These are phyloP conservation scores for Cygnus atratus DNA, from an alignment of 2,113 vertebrate genomes.

Conservation along the genomic window DNA sequence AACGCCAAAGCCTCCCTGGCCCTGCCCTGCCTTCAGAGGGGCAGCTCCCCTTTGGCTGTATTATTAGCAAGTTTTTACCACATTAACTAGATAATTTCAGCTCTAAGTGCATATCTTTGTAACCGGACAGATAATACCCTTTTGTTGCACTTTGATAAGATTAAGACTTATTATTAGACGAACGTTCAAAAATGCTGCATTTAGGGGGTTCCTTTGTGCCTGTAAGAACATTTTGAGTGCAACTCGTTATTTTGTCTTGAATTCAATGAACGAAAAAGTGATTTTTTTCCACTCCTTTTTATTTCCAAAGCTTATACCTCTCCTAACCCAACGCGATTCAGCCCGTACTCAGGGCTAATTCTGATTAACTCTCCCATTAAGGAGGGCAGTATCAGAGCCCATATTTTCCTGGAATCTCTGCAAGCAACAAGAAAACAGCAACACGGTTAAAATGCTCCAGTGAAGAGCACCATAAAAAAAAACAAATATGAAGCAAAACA, in stretches of 20 bases:
- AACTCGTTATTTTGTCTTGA: neutral
- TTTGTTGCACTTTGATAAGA: neutral
- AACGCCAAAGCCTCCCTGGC: neutral
- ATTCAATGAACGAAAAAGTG: neutral
- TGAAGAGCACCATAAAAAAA: neutral
- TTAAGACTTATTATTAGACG: neutral
- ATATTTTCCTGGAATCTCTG: neutral
- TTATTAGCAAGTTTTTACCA: neutral
- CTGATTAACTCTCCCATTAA: neutral
- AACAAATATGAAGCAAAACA: neutral
- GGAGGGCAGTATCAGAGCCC: neutral
- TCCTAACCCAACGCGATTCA: neutral
- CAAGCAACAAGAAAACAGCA: neutral
- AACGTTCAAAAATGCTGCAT: neutral
- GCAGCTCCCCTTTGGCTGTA: neutral
- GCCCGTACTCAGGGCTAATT: neutral
- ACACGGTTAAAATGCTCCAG: neutral
- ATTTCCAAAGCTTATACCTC: neutral
- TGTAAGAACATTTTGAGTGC: fast-evolving
- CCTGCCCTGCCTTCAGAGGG: neutral
- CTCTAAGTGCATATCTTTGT: fast-evolving
- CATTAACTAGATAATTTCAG: neutral
- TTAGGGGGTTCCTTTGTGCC: neutral
- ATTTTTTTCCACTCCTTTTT: neutral
- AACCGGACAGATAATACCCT: neutral